Base-by-base conservation (phyloP, 2,797 vertebrate species). In the Xenops minutus region DNA sequence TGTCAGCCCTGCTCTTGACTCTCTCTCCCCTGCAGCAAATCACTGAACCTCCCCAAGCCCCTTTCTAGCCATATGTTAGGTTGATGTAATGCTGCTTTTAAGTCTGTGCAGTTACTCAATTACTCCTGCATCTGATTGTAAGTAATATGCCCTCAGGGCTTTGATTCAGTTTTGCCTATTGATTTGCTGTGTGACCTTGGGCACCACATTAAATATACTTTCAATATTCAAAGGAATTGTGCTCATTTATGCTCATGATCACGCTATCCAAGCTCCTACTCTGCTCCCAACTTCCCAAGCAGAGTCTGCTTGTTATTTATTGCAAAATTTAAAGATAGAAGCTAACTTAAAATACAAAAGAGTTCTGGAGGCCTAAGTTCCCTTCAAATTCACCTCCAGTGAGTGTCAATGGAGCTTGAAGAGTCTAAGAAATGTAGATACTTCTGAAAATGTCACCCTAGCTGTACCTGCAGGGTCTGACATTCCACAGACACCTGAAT, bases 131-230 rank as follows among this genome's bases (percentile, higher is more conserved):
- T 58, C 68, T 85, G 61, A 80, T 56, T 63, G 58, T 48, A 72
- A 32, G 37, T 54, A 66, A 68, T 78, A 10, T 5, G 10, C 66
- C 82, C 83, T 48, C 48, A 81, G 66, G 88, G 55, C 79, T 86
- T 21, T 68, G 67, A n/a, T 55, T 85, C 67, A 41, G 51, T 24
- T 85, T 79, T 94, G 61, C 32, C 44, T 54, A 36, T 68, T 64
- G 79, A 80, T 88, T 74, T 95, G 76, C 82, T 89, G n/a, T 36
- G 61, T 94, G 55, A 91, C 88, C 79, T 83, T 89, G 44, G 76
- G 64, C 46, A 77, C 29, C 48, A 30, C 46, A 8, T 85, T 61
- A 88, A 89, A 81, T 24, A 32, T 3, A 36, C 58, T 54, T 84
- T 32, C 46, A 72, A 48, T 76, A 51, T 86, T 84, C 43, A 58